Conservation (phyloP, 2,888 invertebrate genomes). For the Odiellus spinosus region DNA sequence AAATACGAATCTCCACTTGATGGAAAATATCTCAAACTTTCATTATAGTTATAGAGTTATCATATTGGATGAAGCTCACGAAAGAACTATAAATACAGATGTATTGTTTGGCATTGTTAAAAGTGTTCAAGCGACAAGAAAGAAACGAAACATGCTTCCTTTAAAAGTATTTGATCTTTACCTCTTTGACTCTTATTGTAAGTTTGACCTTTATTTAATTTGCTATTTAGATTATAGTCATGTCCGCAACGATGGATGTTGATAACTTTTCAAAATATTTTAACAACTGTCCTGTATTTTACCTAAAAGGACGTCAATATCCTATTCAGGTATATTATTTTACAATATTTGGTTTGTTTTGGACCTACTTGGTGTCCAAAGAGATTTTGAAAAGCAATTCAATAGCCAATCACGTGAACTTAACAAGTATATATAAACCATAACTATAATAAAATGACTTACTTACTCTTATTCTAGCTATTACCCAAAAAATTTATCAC, state of each 20-base stretch:
- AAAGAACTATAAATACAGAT: conserved; percentile 84
- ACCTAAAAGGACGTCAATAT: conserved; percentile 74
- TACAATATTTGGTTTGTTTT: no score
- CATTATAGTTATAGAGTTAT: conserved; percentile 52
- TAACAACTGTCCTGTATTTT: conserved; percentile 64
- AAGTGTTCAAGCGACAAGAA: conserved; percentile 35
- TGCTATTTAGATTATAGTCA: conserved; percentile 52
- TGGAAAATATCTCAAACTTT: no score
- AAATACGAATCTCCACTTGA: no score
- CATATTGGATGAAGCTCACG: conserved; percentile 88
- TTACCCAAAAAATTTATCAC: no score
- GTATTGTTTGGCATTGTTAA: conserved; percentile 72
- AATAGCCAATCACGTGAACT: no score
- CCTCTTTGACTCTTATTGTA: no score
- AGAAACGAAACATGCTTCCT: conserved; percentile 25
- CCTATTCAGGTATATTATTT: conserved; percentile 37
- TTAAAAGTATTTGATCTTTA: conserved; percentile 44
- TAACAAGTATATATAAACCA: no score
- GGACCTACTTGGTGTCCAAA: no score
- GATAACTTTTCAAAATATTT: conserved; percentile 83
- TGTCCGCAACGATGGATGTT: conserved; percentile 94
- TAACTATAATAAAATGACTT: no score
- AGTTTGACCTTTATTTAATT: no score
- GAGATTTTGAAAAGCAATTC: no score
- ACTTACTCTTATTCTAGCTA: no score